Conservation (phyloP, 2,113 vertebrate species). For the Sylvietta virens region DNA sequence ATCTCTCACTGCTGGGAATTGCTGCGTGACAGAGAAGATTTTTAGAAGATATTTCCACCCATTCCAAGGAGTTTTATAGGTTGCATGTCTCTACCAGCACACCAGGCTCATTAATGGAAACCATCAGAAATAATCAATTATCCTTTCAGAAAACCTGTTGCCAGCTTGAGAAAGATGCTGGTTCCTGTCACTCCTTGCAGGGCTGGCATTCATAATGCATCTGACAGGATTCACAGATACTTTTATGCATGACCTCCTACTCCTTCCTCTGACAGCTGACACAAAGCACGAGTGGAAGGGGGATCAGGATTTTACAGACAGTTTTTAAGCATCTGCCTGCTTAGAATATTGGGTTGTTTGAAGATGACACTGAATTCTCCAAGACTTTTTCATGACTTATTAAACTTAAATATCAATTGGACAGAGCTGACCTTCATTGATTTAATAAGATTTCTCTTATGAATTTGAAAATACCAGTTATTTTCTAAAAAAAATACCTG, state of each 20-base stretch:
- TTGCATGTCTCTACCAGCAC: neutral
- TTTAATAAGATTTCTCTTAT: neutral
- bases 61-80: neutral
- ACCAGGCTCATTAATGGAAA: neutral
- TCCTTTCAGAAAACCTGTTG: neutral
- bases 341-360: neutral
- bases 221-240: constrained; percentile 14
- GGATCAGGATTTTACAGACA: constrained; percentile 16
- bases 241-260: constrained; percentile 25
- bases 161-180: neutral
- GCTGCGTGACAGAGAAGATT: neutral
- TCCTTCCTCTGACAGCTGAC: constrained; percentile 24
- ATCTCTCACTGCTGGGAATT: neutral
- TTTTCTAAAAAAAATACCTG: neutral
- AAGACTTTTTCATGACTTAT: neutral
- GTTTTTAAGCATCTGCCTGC: constrained; percentile 1
- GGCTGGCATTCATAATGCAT: neutral
- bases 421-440: neutral
- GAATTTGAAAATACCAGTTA: neutral
- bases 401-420: neutral
- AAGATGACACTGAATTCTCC: neutral
- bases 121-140: neutral
- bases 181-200: neutral
- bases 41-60: neutral
- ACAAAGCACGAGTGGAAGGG: neutral